phyloP scores from a whole-genome alignment of 2,113 vertebrate genomes.

The Ardeotis arabs region DNA sequence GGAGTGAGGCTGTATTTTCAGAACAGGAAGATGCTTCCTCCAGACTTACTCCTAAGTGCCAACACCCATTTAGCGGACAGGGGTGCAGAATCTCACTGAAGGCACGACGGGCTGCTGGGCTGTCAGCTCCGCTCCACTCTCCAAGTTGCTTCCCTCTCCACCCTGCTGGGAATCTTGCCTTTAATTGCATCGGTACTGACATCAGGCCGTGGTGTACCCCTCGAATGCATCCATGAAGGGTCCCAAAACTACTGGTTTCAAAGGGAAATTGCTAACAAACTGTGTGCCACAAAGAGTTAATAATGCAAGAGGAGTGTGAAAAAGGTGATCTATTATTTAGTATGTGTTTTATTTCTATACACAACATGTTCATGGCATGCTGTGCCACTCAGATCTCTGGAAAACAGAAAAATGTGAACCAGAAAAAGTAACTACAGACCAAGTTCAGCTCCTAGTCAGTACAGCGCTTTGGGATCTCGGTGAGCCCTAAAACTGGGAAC shows the following conservation, averaged over 20 bases:
- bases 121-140: not conserved
- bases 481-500: not conserved
- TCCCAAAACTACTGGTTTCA: not conserved
- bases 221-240: not conserved
- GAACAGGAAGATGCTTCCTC: not conserved
- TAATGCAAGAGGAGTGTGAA: not conserved
- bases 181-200: not conserved
- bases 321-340: slow-evolving; percentile 35
- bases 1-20: not conserved
- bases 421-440: not conserved
- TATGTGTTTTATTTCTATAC: slow-evolving; percentile 12
- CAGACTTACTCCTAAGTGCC: not conserved
- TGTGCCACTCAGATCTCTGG: not conserved
- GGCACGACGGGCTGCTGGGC: not conserved
- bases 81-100: not conserved
- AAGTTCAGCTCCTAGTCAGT: not conserved
- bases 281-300: not conserved
- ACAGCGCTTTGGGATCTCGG: not conserved
- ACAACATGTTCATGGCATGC: not conserved
- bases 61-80: not conserved
- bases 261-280: not conserved
- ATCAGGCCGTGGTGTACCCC: not conserved
- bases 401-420: not conserved
- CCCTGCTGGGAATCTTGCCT: not conserved
- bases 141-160: not conserved